Evolutionary conservation across 1,140 invertebrate species (phyloP), one percentile per base, ranked within the genome.

Genomic region (Sipha flava): DNA sequence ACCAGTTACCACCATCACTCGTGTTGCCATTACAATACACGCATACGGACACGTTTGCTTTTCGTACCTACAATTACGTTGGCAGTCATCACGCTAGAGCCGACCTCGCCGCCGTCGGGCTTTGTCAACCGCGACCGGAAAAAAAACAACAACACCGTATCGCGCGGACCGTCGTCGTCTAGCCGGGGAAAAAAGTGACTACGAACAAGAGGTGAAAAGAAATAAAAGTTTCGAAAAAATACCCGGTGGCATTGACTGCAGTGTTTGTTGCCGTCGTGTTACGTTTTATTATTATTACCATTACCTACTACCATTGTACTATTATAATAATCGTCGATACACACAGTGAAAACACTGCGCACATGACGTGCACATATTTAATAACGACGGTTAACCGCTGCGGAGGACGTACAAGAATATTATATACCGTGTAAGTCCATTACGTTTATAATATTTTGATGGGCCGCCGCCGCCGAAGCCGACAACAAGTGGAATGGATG

Each of bases 111-210:
- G 59, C 34, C 68, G 2, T 3, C 57, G 68, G 23, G 66, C 47
- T 40, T 70, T 31, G 47, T 70, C 66, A 49, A 72, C 68, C 68
- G 43, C 68, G 26, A 72, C 59, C 59, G 31, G n/a, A n/a, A n/a
- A 62, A 3, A 43, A 43, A n/a, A 62, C 68, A 52, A 49, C 45
- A n/a, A n/a, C n/a, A n/a, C n/a, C n/a, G n/a, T n/a, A n/a, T 72
- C 18, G 16, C 16, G 26, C 45, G 43, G 23, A 45, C 66, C 29
- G 68, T 72, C 49, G 14, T 40, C 2, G 34, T 31, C 26, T 29
- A 23, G 3, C 14, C 16, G 45, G 23, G 45, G 29, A 31, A 52
- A 49, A 72, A 52, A 49, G 49, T 18, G 3, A 14, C 9, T 34
- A 23, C 16, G 21, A 43, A 26, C n/a, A n/a, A n/a, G n/a, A n/a